phyloP scores from a whole-genome alignment of 2,797 vertebrate genomes.

The Lacerta bilineata region DNA sequence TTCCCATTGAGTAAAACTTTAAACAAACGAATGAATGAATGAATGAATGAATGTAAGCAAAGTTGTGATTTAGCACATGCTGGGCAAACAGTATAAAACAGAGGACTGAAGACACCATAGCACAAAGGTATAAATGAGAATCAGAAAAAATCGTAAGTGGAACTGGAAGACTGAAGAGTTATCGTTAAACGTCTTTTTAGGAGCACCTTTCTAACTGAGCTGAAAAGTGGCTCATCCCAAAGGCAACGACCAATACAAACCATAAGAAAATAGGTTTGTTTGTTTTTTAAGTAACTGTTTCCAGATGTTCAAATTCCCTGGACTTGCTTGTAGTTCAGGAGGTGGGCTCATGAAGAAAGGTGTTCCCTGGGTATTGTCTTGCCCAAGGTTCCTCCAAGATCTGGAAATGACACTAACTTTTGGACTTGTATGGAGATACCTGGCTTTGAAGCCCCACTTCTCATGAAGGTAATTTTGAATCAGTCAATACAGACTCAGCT shows the following conservation, averaged over 20 bases:
- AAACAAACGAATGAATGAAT: no score
- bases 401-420: background rate
- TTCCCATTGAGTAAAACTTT: no score
- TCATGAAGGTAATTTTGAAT: background rate
- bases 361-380: no score
- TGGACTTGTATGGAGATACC: background rate
- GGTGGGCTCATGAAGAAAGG: no score
- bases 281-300: background rate
- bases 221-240: background rate
- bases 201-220: no score
- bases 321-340: no score
- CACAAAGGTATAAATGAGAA: background rate
- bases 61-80: background rate
- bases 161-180: background rate
- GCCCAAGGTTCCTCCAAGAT: no score
- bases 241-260: background rate
- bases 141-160: background rate
- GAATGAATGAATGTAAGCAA: background rate
- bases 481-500: background rate
- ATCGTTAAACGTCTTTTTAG: no score
- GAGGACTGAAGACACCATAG: background rate
- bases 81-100: background rate
- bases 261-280: background rate
- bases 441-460: background rate
- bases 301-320: no score